A percentile compares a stretch with the other conserved stretches of the same genome.
phyloP scores from a whole-genome alignment of 1,140 invertebrate genomes.

The Pseudoatta argentina region DNA sequence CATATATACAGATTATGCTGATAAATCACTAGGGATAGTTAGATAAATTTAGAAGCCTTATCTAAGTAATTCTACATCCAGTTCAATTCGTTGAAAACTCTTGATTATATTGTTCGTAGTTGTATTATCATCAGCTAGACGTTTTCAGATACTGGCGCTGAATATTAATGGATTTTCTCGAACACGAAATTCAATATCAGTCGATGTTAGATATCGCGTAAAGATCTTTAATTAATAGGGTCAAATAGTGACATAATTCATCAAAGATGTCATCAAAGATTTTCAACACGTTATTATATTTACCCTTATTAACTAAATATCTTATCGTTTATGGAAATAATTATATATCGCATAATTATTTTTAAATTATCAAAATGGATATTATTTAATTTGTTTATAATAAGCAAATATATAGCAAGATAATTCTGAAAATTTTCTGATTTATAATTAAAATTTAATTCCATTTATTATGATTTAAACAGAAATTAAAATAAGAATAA shows the following conservation, averaged over 20 bases:
- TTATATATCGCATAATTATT: not conserved
- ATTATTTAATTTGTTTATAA: not conserved
- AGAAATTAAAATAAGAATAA: not conserved
- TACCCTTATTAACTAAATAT: not conserved
- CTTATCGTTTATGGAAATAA: not conserved
- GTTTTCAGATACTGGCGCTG: not conserved
- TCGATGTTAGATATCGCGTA: not conserved
- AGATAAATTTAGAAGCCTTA: conserved; percentile 29
- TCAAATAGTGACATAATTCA: not conserved
- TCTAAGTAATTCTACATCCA: conserved; percentile 25
- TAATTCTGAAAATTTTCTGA: conserved; percentile 8
- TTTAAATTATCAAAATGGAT: not conserved
- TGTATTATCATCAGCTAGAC: conserved; percentile 19
- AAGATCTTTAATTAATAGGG: conserved; percentile 8
- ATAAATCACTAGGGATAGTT: not conserved
- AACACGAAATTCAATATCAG: not conserved
- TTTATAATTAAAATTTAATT: not conserved
- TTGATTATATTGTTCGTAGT: not conserved
- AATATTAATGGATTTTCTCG: conserved; percentile 24
- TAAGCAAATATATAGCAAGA: not conserved
- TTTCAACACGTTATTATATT: conserved; percentile 13
- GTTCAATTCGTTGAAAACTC: conserved; percentile 23
- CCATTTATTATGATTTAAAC: not conserved
- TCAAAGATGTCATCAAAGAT: not conserved
- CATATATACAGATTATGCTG: conserved; percentile 41